Conservation (phyloP, 2,888 invertebrate species). For the Platypus cylindrus region DNA sequence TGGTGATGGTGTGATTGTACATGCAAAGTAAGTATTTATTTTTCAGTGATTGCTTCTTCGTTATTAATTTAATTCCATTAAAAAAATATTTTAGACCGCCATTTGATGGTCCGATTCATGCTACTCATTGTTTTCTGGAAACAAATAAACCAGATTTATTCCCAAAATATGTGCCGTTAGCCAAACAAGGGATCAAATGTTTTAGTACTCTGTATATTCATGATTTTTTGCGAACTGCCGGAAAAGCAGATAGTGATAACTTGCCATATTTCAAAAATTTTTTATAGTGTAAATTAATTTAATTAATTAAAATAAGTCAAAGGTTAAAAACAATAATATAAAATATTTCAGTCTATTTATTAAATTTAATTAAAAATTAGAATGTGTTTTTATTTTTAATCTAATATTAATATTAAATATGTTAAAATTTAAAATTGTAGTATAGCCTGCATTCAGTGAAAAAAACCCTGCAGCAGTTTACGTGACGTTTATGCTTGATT, state of each 20-base stretch:
- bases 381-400: no score
- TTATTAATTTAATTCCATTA: neutral
- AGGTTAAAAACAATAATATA: no score
- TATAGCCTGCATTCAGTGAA: no score
- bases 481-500: no score
- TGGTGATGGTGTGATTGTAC: slow-evolving; percentile 60
- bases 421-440: no score
- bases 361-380: no score
- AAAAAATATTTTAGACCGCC: slow-evolving; percentile 39
- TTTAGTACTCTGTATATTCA: slow-evolving; percentile 29
- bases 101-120: slow-evolving; percentile 40
- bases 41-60: neutral
- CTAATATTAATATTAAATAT: no score
- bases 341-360: no score
- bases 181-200: slow-evolving; percentile 30
- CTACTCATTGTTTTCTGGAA: slow-evolving; percentile 64
- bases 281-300: no score
- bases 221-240: slow-evolving; percentile 26
- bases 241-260: slow-evolving; percentile 10
- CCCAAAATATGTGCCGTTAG: slow-evolving; percentile 26
- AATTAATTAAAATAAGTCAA: no score
- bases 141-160: slow-evolving; percentile 28
- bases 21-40: slow-evolving; percentile 39
- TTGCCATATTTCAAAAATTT: slow-evolving; percentile 11
- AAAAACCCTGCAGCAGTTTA: no score